Conservation (phyloP, 2,888 invertebrate genomes). For the Xanthorhoe designata region DNA sequence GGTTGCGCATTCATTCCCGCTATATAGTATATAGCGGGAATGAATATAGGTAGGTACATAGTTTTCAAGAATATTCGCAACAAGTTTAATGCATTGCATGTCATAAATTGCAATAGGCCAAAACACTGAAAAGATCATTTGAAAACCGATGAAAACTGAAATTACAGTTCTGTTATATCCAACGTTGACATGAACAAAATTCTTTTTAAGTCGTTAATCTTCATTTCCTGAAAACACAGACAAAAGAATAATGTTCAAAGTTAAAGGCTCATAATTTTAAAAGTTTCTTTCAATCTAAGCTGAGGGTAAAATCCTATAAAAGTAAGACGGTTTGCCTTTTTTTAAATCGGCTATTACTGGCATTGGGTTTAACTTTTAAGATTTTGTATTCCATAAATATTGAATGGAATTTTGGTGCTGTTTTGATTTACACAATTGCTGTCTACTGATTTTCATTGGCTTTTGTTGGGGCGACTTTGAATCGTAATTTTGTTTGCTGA, state of each 20-base stretch:
- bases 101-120: background rate
- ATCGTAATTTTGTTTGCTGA: background rate
- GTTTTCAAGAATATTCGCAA: background rate
- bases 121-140: conserved; percentile 9
- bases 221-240: conserved; percentile 37
- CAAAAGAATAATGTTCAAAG: conserved; percentile 42
- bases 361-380: conserved; percentile 18
- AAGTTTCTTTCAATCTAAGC: conserved; percentile 37
- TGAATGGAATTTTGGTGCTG: conserved; percentile 24
- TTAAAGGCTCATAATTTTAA: conserved; percentile 41
- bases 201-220: conserved; percentile 42
- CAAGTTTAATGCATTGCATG: background rate
- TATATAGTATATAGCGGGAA: no score
- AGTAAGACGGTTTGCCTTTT: conserved; percentile 19
- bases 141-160: conserved; percentile 21
- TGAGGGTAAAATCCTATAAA: conserved; percentile 33
- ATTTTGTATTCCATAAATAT: conserved; percentile 29
- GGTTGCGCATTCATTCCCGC: no score
- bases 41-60: no score
- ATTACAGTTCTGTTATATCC: conserved; percentile 29
- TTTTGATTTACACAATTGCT: conserved; percentile 9
- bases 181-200: conserved; percentile 30
- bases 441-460: conserved; percentile 4
- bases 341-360: conserved; percentile 16
- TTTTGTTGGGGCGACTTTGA: background rate